These are phyloP conservation scores for Anhinga rufa DNA, from an alignment of 2,113 vertebrate genomes.

Conservation along the genomic window DNA sequence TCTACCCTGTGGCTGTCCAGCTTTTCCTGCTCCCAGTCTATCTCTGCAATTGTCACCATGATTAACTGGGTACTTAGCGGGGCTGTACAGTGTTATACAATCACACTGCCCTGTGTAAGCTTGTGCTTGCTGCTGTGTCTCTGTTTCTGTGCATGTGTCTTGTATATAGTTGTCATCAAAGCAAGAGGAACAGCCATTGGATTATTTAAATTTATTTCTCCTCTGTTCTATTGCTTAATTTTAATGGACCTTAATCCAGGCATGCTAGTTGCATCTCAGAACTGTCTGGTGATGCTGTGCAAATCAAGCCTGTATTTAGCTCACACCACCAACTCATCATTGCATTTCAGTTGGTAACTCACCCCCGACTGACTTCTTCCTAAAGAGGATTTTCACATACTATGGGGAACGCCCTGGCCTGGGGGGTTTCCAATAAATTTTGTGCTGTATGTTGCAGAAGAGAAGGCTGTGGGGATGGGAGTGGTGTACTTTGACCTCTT, in stretches of 20 bases:
- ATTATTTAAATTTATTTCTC: neutral
- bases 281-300: neutral
- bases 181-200: neutral
- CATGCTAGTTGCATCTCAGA: neutral
- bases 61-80: neutral
- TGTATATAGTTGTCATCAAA: neutral
- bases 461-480: neutral
- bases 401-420: neutral
- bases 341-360: neutral
- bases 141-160: neutral
- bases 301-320: neutral
- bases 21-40: neutral
- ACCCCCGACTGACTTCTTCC: neutral
- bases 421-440: neutral
- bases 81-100: fast-evolving
- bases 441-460: neutral
- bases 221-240: neutral
- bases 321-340: neutral
- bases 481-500: neutral
- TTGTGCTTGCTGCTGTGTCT: neutral
- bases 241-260: neutral
- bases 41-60: neutral
- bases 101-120: neutral
- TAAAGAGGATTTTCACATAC: neutral
- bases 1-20: neutral